phyloP scores from a whole-genome alignment of 2,888 invertebrate genomes.

The Tortricodes alternella region DNA sequence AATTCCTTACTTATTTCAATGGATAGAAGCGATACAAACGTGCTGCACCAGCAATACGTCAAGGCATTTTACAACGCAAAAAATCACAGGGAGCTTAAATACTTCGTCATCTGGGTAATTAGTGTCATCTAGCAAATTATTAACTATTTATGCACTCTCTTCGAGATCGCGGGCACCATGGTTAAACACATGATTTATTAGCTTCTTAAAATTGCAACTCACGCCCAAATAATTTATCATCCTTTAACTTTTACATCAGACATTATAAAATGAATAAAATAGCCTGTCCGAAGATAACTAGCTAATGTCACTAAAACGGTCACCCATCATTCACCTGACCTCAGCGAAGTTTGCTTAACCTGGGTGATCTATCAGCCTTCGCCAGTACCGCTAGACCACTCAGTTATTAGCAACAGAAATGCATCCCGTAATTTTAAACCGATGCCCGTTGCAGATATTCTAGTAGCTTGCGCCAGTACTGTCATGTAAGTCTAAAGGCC shows the following conservation, averaged over 20 bases:
- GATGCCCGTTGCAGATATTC: neutral
- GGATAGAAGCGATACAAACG: too few species aligned
- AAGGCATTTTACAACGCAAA: too few species aligned
- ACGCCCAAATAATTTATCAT: neutral
- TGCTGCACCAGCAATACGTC: too few species aligned
- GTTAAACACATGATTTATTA: too few species aligned
- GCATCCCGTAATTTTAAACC: neutral
- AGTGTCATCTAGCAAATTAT: too few species aligned
- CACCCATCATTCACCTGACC: constrained; percentile 25
- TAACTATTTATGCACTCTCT: too few species aligned
- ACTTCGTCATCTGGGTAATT: too few species aligned
- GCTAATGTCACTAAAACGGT: constrained; percentile 11
- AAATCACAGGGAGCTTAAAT: too few species aligned
- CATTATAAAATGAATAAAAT: constrained; percentile 7
- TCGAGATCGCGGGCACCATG: too few species aligned
- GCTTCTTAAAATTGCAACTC: neutral
- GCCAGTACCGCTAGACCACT: constrained; percentile 7
- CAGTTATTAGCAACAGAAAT: constrained; percentile 2
- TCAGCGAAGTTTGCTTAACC: constrained; percentile 19
- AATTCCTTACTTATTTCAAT: too few species aligned
- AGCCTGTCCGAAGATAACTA: neutral
- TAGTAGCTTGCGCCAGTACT: too few species aligned
- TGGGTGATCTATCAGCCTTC: constrained; percentile 20
- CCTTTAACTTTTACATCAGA: constrained; percentile 3
- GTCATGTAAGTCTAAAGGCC: too few species aligned